Evolutionary conservation across 2,888 invertebrate genomes (phyloP).

Genomic region (Tanytarsus gracilentus): DNA sequence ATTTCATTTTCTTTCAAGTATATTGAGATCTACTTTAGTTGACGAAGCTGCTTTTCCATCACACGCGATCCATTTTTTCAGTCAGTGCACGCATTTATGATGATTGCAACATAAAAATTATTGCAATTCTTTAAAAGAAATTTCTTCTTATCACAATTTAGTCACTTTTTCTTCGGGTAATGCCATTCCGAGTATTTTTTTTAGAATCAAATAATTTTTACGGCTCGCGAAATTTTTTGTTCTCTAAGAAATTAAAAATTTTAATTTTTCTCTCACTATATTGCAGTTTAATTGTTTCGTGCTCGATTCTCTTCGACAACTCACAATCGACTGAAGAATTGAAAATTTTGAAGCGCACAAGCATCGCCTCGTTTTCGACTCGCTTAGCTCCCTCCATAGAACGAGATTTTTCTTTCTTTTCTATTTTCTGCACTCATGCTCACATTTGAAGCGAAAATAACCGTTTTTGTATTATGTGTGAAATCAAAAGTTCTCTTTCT

Average conservation of each 20-base stretch:
- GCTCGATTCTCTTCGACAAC: conserved; percentile 8
- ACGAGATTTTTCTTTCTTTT: too few species aligned
- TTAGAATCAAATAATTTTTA: neutral
- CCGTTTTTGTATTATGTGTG: too few species aligned
- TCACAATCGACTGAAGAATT: conserved; percentile 23
- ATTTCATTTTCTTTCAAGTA: conserved; percentile 16
- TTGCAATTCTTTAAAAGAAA: neutral
- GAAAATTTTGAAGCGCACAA: conserved; percentile 1
- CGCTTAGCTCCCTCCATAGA: neutral
- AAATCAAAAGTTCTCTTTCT: too few species aligned
- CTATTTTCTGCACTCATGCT: too few species aligned
- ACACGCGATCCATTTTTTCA: neutral
- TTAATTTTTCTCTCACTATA: neutral
- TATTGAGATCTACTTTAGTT: neutral
- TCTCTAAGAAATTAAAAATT: neutral
- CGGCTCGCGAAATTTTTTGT: neutral
- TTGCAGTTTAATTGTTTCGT: neutral
- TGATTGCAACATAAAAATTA: neutral
- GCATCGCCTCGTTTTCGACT: neutral
- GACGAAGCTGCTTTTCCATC: neutral
- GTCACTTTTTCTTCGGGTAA: too few species aligned
- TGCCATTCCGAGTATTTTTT: too few species aligned
- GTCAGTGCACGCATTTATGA: neutral
- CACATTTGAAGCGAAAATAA: too few species aligned
- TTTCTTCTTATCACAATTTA: too few species aligned